phyloP scores from a whole-genome alignment of 2,113 vertebrate genomes.

The Cettia cetti region DNA sequence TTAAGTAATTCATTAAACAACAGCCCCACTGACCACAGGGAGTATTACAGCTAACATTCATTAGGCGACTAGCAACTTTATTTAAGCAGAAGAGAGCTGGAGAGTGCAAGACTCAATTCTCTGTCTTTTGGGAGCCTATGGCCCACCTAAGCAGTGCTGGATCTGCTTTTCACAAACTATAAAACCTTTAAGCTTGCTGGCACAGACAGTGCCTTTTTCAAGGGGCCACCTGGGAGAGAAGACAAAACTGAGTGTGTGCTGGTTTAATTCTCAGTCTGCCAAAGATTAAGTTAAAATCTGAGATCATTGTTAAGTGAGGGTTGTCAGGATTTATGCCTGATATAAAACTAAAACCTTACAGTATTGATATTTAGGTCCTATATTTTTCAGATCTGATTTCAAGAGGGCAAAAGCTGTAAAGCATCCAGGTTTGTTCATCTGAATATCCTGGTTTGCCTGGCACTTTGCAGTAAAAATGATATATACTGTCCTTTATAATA shows the following conservation, averaged over 20 bases:
- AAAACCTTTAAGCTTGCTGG: constrained; percentile 29
- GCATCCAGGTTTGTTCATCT: constrained; percentile 21
- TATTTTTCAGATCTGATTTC: constrained; percentile 63
- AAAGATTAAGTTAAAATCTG: constrained; percentile 51
- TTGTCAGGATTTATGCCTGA: constrained; percentile 55
- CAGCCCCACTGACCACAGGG: constrained; percentile 81
- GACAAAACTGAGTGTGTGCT: neutral
- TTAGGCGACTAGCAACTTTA: constrained; percentile 80
- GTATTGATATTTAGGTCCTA: constrained; percentile 57
- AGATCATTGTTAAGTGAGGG: constrained; percentile 9
- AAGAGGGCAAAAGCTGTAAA: constrained; percentile 34
- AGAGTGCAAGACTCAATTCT: constrained; percentile 61
- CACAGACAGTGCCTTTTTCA: constrained; percentile 31
- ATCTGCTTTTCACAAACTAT: constrained; percentile 39
- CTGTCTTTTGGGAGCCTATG: constrained; percentile 44
- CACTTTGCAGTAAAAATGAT: constrained; percentile 60
- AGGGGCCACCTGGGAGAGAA: neutral
- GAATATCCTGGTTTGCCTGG: constrained; percentile 43
- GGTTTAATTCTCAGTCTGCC: constrained; percentile 30
- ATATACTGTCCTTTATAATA: constrained; percentile 31
- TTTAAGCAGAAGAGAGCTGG: constrained; percentile 73
- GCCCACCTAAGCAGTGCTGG: constrained; percentile 23
- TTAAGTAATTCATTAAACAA: constrained; percentile 89
- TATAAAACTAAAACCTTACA: constrained; percentile 51
- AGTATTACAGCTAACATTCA: constrained; percentile 79